Conservation (phyloP, 1,140 invertebrate genomes). For the Drosophila saltans region DNA sequence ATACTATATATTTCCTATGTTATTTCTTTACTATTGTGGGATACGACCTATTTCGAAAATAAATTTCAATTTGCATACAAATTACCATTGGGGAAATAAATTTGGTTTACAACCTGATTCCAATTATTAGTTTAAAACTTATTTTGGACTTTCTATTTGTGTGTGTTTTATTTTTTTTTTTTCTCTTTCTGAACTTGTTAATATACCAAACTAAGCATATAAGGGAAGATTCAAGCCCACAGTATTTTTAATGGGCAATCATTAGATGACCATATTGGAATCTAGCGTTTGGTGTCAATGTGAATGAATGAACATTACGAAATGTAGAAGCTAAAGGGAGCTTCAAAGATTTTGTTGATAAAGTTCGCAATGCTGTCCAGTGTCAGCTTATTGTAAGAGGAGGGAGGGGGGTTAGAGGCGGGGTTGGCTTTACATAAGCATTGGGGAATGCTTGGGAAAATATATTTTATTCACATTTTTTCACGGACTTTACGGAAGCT, state of each 20-base stretch:
- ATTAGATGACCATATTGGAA: conserved; percentile 3
- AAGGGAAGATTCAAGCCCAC: conserved; percentile 15
- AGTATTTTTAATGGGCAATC: conserved; percentile 18
- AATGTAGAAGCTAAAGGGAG: conserved; percentile 11
- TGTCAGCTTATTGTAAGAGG: background rate
- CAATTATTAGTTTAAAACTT: conserved; percentile 5
- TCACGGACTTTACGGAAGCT: conserved; percentile 72
- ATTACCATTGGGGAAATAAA: background rate
- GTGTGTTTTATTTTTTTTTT: background rate
- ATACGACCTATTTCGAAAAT: background rate
- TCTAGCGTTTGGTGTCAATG: conserved; percentile 4
- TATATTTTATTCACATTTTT: conserved; percentile 44
- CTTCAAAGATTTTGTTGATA: conserved; percentile 6
- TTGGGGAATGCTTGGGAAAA: conserved; percentile 45
- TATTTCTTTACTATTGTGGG: background rate
- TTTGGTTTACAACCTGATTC: conserved; percentile 5
- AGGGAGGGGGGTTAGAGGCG: background rate
- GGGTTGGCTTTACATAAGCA: conserved; percentile 11
- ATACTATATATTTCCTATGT: background rate
- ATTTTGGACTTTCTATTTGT: conserved; percentile 12
- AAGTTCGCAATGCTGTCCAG: conserved; percentile 2
- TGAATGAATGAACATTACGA: conserved; percentile 1
- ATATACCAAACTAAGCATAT: background rate
- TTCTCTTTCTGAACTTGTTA: conserved; percentile 1
- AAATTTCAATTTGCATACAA: background rate